These are phyloP conservation scores for Craseonycteris thonglongyai DNA, from an alignment of 2,113 vertebrate genomes.

Conservation along the genomic window DNA sequence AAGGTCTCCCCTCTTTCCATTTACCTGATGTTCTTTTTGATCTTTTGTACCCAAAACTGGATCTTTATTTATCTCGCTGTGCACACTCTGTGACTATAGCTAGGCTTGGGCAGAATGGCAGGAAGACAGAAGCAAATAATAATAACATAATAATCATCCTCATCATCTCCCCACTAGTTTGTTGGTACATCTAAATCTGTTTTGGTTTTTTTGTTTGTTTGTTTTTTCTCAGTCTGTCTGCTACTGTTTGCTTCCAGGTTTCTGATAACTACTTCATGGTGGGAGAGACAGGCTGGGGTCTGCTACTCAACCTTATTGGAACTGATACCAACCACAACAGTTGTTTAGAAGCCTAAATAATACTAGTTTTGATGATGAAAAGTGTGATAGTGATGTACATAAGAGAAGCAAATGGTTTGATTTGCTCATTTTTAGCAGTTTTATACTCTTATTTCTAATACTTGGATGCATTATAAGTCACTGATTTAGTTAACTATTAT, in stretches of 20 bases:
- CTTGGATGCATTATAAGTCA: background rate
- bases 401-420: background rate
- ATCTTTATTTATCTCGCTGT: background rate
- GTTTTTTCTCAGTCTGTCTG: background rate
- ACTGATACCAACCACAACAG: background rate
- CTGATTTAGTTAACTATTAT: background rate
- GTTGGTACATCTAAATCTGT: background rate
- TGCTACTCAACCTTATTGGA: no score
- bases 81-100: background rate
- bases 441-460: background rate
- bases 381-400: background rate
- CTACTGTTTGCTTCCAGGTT: background rate
- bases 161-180: background rate
- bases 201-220: no score
- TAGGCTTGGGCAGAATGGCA: no score
- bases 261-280: background rate
- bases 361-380: background rate
- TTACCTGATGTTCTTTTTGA: background rate
- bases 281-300: background rate
- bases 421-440: background rate
- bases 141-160: background rate
- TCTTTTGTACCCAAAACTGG: background rate
- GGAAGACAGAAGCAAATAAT: background rate
- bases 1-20: background rate
- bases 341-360: background rate